Conservation (phyloP, 2,888 invertebrate species). For the Polymixis flavicincta region DNA sequence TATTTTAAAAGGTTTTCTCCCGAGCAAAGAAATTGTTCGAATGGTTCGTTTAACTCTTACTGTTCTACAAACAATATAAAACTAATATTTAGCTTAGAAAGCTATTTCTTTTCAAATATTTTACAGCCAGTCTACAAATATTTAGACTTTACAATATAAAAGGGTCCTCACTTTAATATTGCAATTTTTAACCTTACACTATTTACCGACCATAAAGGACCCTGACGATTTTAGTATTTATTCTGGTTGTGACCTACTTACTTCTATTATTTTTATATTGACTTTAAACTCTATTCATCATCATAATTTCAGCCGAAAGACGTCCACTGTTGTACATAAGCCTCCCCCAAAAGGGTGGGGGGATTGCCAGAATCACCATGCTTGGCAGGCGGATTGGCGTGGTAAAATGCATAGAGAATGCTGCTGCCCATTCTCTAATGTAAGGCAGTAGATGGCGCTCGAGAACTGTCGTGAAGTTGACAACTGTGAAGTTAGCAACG, state of each 20-base stretch:
- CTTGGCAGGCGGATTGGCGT: no score
- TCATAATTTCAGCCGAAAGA: no score
- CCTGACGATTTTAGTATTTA: not conserved
- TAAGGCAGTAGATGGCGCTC: no score
- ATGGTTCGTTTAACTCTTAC: not conserved
- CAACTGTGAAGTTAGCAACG: no score
- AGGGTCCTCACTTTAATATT: no score
- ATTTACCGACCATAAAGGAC: not conserved
- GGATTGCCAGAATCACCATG: no score
- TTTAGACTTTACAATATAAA: not conserved
- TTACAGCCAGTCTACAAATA: not conserved
- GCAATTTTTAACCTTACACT: not conserved
- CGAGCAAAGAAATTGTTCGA: not conserved
- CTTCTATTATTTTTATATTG: not conserved
- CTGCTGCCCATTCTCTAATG: no score
- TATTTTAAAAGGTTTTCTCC: not conserved
- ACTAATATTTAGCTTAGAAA: constrained; percentile 12
- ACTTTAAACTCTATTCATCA: not conserved
- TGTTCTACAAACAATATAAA: not conserved
- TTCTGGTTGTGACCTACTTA: no score
- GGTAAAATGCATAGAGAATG: no score
- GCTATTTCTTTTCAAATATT: not conserved
- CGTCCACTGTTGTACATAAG: no score
- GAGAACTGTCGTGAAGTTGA: no score
- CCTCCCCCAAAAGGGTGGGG: no score